phyloP scores from a whole-genome alignment of 2,113 vertebrate species.

The Myotis yumanensis region DNA sequence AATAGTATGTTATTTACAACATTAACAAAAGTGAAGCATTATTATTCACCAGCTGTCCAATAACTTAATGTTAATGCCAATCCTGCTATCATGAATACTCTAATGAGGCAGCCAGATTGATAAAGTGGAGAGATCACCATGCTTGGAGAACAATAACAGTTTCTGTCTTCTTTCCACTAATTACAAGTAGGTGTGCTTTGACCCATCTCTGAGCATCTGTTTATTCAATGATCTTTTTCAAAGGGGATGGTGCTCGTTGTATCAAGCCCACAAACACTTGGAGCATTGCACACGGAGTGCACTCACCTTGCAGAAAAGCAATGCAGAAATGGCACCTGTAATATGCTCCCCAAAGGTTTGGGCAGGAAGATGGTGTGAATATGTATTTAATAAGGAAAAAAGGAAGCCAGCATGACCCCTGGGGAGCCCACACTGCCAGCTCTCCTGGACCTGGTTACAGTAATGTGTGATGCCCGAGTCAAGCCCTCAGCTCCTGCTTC shows the following conservation, averaged over 20 bases:
- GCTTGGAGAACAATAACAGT: not conserved
- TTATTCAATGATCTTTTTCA: not conserved
- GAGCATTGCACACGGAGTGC: accelerated
- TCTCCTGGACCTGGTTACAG: accelerated
- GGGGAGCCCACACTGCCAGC: accelerated
- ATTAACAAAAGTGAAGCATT: not conserved
- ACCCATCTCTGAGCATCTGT: too few species aligned
- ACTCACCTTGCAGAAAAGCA: accelerated
- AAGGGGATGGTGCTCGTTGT: accelerated
- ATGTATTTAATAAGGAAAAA: not conserved
- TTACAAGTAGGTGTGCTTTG: not conserved
- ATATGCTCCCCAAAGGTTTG: too few species aligned
- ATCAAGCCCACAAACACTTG: too few species aligned
- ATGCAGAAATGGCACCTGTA: accelerated
- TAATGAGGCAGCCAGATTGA: not conserved
- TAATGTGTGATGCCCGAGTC: too few species aligned
- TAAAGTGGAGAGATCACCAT: not conserved
- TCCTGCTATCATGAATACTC: not conserved
- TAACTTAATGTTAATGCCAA: not conserved
- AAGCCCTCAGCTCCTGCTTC: not conserved
- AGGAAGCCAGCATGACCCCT: not conserved
- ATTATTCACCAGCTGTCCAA: not conserved
- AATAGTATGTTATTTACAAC: not conserved
- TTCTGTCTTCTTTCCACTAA: too few species aligned
- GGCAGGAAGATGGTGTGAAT: not conserved